phyloP scores from a whole-genome alignment of 2,888 invertebrate species.

The Euplagia quadripunctaria region DNA sequence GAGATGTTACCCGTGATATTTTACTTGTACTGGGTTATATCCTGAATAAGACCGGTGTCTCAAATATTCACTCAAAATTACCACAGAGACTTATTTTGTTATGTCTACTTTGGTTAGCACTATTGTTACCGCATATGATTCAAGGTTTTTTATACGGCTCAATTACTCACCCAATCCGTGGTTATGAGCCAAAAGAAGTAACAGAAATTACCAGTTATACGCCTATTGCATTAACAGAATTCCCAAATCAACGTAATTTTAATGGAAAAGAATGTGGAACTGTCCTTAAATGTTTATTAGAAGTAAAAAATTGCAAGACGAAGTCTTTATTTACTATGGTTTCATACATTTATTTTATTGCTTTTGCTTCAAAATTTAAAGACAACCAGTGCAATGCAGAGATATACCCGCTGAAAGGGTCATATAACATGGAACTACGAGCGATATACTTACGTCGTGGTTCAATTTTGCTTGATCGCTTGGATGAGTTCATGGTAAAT shows the following conservation, averaged over 20 bases:
- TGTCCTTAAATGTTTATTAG: slow-evolving; percentile 49
- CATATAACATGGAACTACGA: slow-evolving; percentile 37
- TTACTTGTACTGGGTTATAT: slow-evolving; percentile 59
- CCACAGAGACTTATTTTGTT: slow-evolving; percentile 48
- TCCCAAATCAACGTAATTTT: not conserved
- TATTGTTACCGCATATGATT: slow-evolving; percentile 55
- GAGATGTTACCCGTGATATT: slow-evolving; percentile 45
- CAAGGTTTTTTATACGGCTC: slow-evolving; percentile 57
- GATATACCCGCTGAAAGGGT: slow-evolving; percentile 46
- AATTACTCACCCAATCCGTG: slow-evolving; percentile 53
- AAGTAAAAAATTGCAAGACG: slow-evolving; percentile 33
- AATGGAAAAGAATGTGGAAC: slow-evolving; percentile 37
- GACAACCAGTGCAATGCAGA: slow-evolving; percentile 45
- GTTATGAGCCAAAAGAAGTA: slow-evolving; percentile 40
- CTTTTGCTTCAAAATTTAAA: slow-evolving; percentile 40
- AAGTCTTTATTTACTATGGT: slow-evolving; percentile 50
- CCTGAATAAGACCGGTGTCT: slow-evolving; percentile 48
- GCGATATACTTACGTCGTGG: slow-evolving; percentile 60
- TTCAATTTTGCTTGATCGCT: slow-evolving; percentile 46
- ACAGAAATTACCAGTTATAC: slow-evolving; percentile 39
- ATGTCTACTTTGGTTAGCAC: slow-evolving; percentile 50
- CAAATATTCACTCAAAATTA: slow-evolving; percentile 36
- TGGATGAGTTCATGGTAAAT: slow-evolving; percentile 31
- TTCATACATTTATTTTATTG: slow-evolving; percentile 33
- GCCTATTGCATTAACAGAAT: slow-evolving; percentile 24